These are phyloP conservation scores for Lycia hirtaria DNA, from an alignment of 2,888 invertebrate species.

Conservation along the genomic window DNA sequence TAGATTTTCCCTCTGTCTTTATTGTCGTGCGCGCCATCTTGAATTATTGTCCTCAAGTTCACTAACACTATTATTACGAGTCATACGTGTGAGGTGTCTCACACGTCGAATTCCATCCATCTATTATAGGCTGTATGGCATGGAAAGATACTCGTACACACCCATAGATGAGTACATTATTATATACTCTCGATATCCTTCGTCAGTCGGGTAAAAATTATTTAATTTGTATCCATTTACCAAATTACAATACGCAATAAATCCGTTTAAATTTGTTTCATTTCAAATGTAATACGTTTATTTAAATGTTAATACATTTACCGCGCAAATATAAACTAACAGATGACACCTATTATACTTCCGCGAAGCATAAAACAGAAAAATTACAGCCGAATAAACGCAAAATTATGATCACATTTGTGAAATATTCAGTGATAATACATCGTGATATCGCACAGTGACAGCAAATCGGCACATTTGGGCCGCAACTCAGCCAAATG, in stretches of 20 bases:
- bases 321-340: background rate
- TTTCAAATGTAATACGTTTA: background rate
- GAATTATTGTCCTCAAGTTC: too few relatives aligned
- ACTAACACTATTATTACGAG: too few relatives aligned
- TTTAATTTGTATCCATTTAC: background rate
- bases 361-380: conserved; percentile 15
- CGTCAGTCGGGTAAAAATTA: background rate
- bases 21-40: too few relatives aligned
- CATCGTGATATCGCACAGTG: conserved; percentile 31
- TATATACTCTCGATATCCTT: too few relatives aligned
- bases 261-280: too few relatives aligned
- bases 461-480: conserved; percentile 32
- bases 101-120: too few relatives aligned
- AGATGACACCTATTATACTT: background rate
- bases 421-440: conserved; percentile 30
- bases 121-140: too few relatives aligned
- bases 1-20: too few relatives aligned
- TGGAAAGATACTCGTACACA: too few relatives aligned
- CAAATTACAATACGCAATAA: too few relatives aligned
- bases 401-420: conserved; percentile 26
- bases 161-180: too few relatives aligned
- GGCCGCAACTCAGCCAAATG: conserved; percentile 30
- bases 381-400: conserved; percentile 27
- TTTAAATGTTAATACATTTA: background rate
- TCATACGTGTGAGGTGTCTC: too few relatives aligned